phyloP scores from a whole-genome alignment of 1,140 invertebrate species.

The Idris sp. region DNA sequence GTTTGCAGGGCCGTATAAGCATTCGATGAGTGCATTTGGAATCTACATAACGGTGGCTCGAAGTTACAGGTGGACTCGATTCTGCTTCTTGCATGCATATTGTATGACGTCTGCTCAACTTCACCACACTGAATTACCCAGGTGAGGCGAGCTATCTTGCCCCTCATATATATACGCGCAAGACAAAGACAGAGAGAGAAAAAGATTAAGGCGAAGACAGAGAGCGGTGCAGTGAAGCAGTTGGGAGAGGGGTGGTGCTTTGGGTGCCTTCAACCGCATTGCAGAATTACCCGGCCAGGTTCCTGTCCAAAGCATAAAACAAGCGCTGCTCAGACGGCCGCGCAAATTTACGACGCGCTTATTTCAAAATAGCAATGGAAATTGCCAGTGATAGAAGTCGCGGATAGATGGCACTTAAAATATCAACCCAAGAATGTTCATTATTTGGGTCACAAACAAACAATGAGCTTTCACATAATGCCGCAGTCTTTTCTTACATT shows the following conservation, averaged over 20 bases:
- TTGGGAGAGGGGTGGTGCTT: conserved; percentile 37
- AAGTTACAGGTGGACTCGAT: conserved; percentile 46
- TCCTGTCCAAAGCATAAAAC: conserved; percentile 73
- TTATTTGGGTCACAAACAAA: no score
- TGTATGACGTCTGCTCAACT: conserved; percentile 66
- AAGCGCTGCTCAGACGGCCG: conserved; percentile 64
- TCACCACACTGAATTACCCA: conserved; percentile 68
- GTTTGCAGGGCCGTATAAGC: not conserved
- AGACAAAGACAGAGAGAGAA: conserved; percentile 39
- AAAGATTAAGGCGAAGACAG: conserved; percentile 50
- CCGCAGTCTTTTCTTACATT: no score
- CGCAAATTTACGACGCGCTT: conserved; percentile 74
- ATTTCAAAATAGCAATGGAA: conserved; percentile 72
- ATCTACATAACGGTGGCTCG: conserved; percentile 25
- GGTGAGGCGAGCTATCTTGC: conserved; percentile 34
- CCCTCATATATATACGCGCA: conserved; percentile 13
- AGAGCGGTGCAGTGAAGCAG: conserved; percentile 36
- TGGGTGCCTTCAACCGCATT: conserved; percentile 73
- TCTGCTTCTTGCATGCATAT: conserved; percentile 63
- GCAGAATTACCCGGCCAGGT: conserved; percentile 75
- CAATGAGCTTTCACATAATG: no score
- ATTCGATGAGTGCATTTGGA: conserved; percentile 22
- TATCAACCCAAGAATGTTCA: no score
- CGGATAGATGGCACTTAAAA: no score
- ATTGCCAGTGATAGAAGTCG: no score